These are phyloP conservation scores for Graptemys geographica DNA, from an alignment of 2,797 vertebrate species.

Conservation along the genomic window DNA sequence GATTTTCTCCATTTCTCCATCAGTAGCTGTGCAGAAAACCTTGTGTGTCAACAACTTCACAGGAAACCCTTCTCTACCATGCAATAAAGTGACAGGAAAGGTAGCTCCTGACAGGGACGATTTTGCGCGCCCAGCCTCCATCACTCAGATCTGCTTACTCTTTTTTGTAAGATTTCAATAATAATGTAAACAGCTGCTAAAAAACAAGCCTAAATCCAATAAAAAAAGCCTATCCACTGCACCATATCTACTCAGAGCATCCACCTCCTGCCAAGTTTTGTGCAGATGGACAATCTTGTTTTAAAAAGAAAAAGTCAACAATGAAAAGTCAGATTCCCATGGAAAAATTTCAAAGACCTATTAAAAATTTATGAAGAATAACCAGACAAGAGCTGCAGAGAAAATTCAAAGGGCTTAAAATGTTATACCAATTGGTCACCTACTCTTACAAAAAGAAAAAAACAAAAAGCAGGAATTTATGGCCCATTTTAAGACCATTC, in stretches of 20 bases:
- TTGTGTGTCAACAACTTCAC: background rate
- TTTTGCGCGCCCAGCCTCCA: background rate
- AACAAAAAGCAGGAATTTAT: background rate
- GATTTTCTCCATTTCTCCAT: background rate
- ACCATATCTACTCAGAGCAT: background rate
- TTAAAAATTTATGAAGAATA: background rate
- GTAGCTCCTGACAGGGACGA: background rate
- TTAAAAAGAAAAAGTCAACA: background rate
- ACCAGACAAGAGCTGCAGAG: background rate
- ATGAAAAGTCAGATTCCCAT: background rate
- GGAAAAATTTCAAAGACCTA: slow-evolving; percentile 1
- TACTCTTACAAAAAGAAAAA: background rate
- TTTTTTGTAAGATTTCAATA: background rate
- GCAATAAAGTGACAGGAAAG: background rate
- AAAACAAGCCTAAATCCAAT: background rate
- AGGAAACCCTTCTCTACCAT: background rate
- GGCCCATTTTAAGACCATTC: background rate
- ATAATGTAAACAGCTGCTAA: background rate
- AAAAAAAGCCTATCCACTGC: background rate
- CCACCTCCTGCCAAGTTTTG: background rate
- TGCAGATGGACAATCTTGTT: background rate
- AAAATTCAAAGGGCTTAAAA: background rate
- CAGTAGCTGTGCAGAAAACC: background rate
- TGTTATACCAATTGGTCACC: background rate
- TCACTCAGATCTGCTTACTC: background rate